Conservation (phyloP, 2,797 vertebrate species). For the Hozukius guyotensis region DNA sequence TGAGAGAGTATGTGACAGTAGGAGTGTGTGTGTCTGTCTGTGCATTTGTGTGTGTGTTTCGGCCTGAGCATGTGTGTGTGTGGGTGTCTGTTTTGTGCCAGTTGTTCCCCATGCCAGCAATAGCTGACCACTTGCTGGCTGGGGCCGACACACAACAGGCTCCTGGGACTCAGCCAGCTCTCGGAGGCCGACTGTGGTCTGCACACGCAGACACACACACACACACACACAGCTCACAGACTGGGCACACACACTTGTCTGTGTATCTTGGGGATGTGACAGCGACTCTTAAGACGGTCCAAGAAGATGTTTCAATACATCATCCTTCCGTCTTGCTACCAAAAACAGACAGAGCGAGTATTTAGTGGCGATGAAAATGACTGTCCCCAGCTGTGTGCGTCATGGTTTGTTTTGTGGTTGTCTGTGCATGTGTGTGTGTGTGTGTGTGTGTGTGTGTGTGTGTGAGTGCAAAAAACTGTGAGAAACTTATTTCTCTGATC, state of each 20-base stretch:
- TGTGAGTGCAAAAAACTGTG: background rate
- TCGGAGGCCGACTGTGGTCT: constrained; percentile 46
- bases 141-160: constrained; percentile 55
- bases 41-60: constrained; percentile 2
- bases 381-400: constrained; percentile 50
- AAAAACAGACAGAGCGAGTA: constrained; percentile 35
- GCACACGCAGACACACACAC: background rate
- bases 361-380: constrained; percentile 48
- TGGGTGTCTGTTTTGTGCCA: constrained; percentile 48
- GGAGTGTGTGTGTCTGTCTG: constrained; percentile 32
- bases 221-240: constrained; percentile 15
- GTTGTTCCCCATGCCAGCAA: constrained; percentile 70
- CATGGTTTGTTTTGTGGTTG: constrained; percentile 61
- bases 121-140: constrained; percentile 71
- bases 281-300: constrained; percentile 38
- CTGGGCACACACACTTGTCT: constrained; percentile 37
- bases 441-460: constrained; percentile 6
- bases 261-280: constrained; percentile 60
- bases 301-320: constrained; percentile 63
- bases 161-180: constrained; percentile 56
- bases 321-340: constrained; percentile 32
- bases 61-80: background rate
- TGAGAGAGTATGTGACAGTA: constrained; percentile 44
- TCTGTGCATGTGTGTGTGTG: constrained; percentile 1
- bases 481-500: constrained; percentile 52